Evolutionary conservation across 92 coral and sea anemone genomes (phyloP).

Genomic region (Paramuricea clavata): DNA sequence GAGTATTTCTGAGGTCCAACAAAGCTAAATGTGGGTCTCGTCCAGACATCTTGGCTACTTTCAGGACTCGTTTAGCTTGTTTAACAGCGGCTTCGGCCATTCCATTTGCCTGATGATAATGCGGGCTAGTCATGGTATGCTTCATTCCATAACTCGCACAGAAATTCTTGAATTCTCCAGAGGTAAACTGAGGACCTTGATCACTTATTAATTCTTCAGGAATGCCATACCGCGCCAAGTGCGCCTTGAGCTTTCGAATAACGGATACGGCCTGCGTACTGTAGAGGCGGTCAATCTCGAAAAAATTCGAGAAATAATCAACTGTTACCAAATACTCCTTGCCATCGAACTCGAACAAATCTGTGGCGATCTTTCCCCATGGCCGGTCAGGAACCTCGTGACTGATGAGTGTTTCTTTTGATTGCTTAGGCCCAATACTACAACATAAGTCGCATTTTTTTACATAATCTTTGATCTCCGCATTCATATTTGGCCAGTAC

Average conservation of each 20-base stretch:
- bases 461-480: too few species aligned
- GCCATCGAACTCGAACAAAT: neutral
- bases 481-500: too few species aligned
- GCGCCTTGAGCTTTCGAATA: neutral
- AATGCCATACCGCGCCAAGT: neutral
- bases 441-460: too few species aligned
- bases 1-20: slow-evolving; percentile 9
- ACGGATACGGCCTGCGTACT: neutral
- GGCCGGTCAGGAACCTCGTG: neutral
- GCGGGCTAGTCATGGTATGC: too few species aligned
- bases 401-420: too few species aligned
- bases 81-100: slow-evolving; percentile 24
- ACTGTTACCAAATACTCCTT: neutral
- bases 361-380: slow-evolving; percentile 1
- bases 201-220: neutral
- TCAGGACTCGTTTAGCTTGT: slow-evolving; percentile 29
- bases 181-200: slow-evolving; percentile 7
- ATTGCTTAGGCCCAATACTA: too few species aligned
- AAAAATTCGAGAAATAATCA: neutral
- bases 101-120: slow-evolving; percentile 37
- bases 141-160: too few species aligned
- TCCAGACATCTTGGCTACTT: slow-evolving; percentile 2
- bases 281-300: neutral
- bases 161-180: too few species aligned
- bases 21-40: slow-evolving; percentile 24